Base-by-base conservation (phyloP, 2,888 invertebrate species). In the Stomorhina lunata region DNA sequence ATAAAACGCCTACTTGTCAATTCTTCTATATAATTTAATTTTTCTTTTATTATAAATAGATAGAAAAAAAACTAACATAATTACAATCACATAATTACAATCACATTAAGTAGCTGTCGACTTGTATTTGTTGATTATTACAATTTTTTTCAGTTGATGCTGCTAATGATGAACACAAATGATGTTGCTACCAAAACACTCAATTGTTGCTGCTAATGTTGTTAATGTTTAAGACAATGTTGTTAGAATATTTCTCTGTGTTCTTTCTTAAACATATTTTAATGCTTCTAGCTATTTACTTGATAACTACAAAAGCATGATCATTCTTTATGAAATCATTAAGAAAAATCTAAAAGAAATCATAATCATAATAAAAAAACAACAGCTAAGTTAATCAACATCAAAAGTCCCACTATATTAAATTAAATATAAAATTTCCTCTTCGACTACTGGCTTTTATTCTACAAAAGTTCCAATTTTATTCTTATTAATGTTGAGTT, bases 351-450 rank as follows among this genome's bases (percentile, higher is more conserved):
- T n/a, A n/a, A n/a, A n/a, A n/a, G n/a, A n/a, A n/a, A n/a, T n/a
- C 25, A 40, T 17, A 34, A 50, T 65, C 29, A 59, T 65, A 55
- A 59, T 66, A 79, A 59, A 72, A 29, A 57, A 66, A 65, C 55
- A 63, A 63, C 45, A 63, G 79, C 79, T 79, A 79, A 79, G 71
- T 55, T 72, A 72, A 79, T 79, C 72, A 79, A 50, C 15, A 50
- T 10, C 25, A 53, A 73, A 59, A 59, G 55, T 72, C 22, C 48
- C 65, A 72, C 72, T 57, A 32, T 53, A 48, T 27, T 61, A 61
- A 68, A 40, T 53, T 77, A 43, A 77, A 79, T 79, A 72, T n/a
- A n/a, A n/a, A n/a, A n/a, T n/a, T n/a, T n/a, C n/a, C n/a, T n/a
- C n/a, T n/a, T n/a, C n/a, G n/a, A n/a, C n/a, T n/a, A n/a, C n/a